Evolutionary conservation across 2,888 invertebrate species (phyloP), one percentile per base, ranked within the genome.

Genomic region (Limnephilus marmoratus): DNA sequence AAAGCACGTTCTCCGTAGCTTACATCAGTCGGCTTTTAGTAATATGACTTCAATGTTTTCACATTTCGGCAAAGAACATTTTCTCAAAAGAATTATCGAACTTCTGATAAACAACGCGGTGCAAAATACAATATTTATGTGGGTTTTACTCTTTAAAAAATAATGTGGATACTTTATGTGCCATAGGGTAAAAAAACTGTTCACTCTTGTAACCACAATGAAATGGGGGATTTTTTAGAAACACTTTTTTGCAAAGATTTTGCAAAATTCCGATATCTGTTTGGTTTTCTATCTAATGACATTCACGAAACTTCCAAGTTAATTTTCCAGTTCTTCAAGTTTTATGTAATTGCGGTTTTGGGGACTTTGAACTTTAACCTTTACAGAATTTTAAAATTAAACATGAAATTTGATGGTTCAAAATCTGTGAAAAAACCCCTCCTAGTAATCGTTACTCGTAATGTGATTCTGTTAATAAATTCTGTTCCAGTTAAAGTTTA

Each of bases 21-120:
- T 90, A 93, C 93, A 91, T 83, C 91, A 83, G 90, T 93, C 91
- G 90, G 92, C 93, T 93, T 93, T 93, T 93, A 93, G 92, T 91
- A 90, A 85, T 90, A 83, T 41, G 90, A 81, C 83, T 81, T 82
- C 83, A 49, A 37, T 85, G 80, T 34, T 88, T 80, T 68, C 12
- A 68, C 68, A 68, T 24, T 68, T 68, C n/a, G 24, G 68, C 68
- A 68, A 24, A 68, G 29, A 86, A 80, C 2, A 88, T 88, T 80
- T 91, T 86, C 81, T 82, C 88, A 82, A 86, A 90, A 92, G 90
- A 53, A 92, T 92, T 92, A 92, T 90, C 49, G 49, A 92, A 85
- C 81, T 68, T 68, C 7, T 68, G 68, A 68, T 68, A 68, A 68
- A 68, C 24, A 68, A 68, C 68, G 68, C 24, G 24, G 68, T 68